phyloP scores from a whole-genome alignment of 2,888 invertebrate species.

The Synergus umbraculus region DNA sequence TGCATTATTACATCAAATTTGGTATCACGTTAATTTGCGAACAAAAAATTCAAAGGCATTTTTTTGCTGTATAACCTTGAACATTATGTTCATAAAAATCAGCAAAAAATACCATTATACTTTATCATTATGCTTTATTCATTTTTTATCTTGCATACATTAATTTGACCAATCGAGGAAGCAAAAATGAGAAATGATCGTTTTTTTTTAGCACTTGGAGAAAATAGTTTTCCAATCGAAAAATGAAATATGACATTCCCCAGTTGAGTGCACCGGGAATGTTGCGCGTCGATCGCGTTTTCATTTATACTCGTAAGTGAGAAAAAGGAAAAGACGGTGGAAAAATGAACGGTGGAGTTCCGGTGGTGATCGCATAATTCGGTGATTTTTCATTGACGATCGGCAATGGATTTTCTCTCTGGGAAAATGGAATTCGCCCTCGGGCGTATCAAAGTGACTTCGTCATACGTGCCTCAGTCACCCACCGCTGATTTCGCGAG shows the following conservation, averaged over 20 bases:
- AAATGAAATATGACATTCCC: slow-evolving; percentile 24
- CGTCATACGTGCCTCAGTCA: slow-evolving; percentile 73
- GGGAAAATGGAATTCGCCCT: slow-evolving; percentile 68
- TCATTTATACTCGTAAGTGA: slow-evolving; percentile 29
- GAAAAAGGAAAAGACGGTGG: slow-evolving; percentile 17
- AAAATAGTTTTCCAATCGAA: slow-evolving; percentile 2
- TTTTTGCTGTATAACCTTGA: too few species aligned
- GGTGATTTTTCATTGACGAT: slow-evolving; percentile 55
- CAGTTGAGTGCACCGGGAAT: slow-evolving; percentile 17
- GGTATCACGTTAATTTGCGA: too few species aligned
- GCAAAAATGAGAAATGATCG: neutral
- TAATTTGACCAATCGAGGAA: neutral
- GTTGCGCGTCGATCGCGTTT: slow-evolving; percentile 17
- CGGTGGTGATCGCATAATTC: slow-evolving; percentile 39
- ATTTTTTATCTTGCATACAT: neutral
- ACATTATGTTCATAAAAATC: too few species aligned
- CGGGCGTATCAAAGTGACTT: slow-evolving; percentile 60
- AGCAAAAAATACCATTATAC: neutral
- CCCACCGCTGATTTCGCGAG: slow-evolving; percentile 65
- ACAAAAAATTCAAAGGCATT: too few species aligned
- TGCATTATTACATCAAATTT: neutral
- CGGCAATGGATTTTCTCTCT: slow-evolving; percentile 61
- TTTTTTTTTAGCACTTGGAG: neutral
- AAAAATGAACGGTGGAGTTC: slow-evolving; percentile 25
- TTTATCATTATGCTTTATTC: neutral